Base-by-base conservation (phyloP, 2,797 vertebrate species). In the Darevskia mixta region DNA sequence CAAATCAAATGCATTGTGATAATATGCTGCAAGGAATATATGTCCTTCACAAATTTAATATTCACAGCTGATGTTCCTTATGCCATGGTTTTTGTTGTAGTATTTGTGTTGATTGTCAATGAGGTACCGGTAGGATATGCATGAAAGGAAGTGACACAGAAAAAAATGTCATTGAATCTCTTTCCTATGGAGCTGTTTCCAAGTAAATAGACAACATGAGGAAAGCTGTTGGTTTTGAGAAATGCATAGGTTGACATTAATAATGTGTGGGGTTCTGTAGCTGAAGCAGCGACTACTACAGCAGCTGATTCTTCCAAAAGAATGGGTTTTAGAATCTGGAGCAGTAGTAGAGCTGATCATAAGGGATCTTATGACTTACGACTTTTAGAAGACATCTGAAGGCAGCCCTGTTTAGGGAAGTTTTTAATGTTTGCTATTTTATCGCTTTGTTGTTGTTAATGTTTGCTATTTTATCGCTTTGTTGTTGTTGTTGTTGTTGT, bases 241-340 rank as follows among this genome's bases (percentile, higher is more conserved):
- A 79, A 75, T 67, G n/a, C 10, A 58, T 27, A 35, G n/a, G 5
- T 69, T 32, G 25, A 13, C 15, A 75, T 13, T 27, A 17, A 32
- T 15, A 49, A 25, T 66, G 55, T 84, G 79, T 79, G 32, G 41
- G 73, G 81, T 75, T 79, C 13, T 55, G 58, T 17, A 84, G 8
- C 29, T 58, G 69, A 86, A 80, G 41, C 61, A 29, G 8, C 2
- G 25, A 10, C 45, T 38, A 32, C 55, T 38, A 23, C 7, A n/a
- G 27, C 15, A 41, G 29, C 77, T 80, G 20, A 11, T 17, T 90
- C 76, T 61, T 8, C 90, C 86, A n/a, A 13, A 83, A 55, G 83
- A 92, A 86, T 55, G 83, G 0, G 69, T 43, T 71, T 67, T 92
- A 35, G 88, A 86, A 92, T 72, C 55, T 89, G 64, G 23, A 90